These are phyloP conservation scores for Aythya baeri DNA, from an alignment of 2,113 vertebrate species.

Conservation along the genomic window DNA sequence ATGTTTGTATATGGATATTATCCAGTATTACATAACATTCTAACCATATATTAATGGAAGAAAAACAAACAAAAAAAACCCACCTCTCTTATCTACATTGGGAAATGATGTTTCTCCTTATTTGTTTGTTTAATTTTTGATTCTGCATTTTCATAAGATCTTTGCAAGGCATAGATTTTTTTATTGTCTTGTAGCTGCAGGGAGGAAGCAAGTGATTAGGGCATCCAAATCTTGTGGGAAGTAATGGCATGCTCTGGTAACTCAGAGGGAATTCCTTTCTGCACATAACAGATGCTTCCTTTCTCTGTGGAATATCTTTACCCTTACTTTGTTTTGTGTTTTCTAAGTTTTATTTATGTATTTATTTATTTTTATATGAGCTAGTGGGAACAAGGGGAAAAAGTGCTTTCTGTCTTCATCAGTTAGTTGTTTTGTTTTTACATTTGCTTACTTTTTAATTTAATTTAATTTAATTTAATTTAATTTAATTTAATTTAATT, in stretches of 20 bases:
- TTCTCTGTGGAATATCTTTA: not conserved
- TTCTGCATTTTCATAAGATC: not conserved
- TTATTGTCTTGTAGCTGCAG: not conserved
- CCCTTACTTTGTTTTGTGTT: not conserved
- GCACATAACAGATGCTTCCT: not conserved
- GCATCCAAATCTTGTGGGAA: not conserved
- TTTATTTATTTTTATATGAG: not conserved
- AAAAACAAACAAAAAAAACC: too few relatives aligned
- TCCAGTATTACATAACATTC: not conserved
- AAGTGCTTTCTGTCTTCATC: accelerated
- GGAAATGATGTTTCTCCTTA: not conserved
- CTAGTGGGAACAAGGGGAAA: not conserved
- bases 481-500: too few relatives aligned
- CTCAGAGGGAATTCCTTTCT: not conserved
- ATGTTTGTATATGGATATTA: not conserved
- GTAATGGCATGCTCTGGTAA: not conserved
- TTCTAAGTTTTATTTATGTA: not conserved
- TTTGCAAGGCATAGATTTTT: not conserved
- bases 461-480: not conserved
- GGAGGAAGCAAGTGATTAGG: not conserved
- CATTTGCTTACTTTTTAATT: not conserved
- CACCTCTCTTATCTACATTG: not conserved
- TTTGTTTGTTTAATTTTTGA: not conserved
- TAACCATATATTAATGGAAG: not conserved
- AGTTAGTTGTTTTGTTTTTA: not conserved